Percentiles rank a stretch among this genome's conserved stretches.
Conservation (phyloP, 2,797 vertebrate species). For the Helarctos malayanus region DNA sequence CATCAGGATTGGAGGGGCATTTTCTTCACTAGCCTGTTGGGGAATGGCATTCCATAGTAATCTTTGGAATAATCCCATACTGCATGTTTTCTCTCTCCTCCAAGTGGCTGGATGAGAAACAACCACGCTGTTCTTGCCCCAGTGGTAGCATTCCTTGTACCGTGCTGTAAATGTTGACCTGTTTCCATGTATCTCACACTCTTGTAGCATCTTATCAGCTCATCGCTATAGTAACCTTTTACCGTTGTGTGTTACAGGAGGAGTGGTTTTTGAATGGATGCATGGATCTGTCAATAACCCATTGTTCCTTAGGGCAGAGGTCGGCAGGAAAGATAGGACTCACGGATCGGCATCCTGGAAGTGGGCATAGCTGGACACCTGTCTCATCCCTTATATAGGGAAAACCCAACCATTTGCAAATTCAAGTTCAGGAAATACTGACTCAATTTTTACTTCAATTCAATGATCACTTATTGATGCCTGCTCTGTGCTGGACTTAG, state of each 20-base stretch:
- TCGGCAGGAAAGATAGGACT: neutral
- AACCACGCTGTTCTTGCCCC: neutral
- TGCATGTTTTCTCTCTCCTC: neutral
- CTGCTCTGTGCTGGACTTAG: neutral
- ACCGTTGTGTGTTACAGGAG: neutral
- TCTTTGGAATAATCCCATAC: neutral
- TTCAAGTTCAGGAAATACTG: neutral
- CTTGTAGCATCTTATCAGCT: neutral
- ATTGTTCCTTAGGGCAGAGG: neutral
- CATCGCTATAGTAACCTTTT: neutral
- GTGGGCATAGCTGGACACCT: neutral
- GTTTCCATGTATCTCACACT: neutral
- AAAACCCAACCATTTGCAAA: neutral
- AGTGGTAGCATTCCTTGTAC: neutral
- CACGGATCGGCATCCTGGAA: neutral
- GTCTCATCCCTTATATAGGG: neutral
- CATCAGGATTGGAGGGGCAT: neutral
- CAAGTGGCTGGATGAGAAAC: neutral
- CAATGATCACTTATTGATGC: neutral
- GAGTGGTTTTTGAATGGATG: neutral
- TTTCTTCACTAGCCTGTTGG: neutral
- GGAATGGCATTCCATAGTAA: neutral
- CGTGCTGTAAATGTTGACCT: neutral
- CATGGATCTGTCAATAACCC: neutral
- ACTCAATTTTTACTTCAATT: neutral